Evolutionary conservation across 2,888 invertebrate genomes (phyloP).

Genomic region (Metalampra italica): DNA sequence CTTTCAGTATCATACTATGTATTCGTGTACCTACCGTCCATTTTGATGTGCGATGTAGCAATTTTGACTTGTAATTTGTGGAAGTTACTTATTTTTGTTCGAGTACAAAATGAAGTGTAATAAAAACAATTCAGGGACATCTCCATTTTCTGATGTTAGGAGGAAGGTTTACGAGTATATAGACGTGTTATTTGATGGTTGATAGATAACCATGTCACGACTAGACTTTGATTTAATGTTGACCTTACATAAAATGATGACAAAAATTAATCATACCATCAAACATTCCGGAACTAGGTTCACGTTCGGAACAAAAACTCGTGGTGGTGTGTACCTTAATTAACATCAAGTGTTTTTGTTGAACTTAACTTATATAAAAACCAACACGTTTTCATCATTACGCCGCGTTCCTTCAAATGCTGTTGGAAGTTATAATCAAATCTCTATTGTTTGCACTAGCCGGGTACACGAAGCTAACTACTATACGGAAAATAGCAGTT

Average conservation of each 20-base stretch:
- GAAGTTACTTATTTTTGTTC: no score
- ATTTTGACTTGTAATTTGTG: not conserved
- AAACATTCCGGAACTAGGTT: not conserved
- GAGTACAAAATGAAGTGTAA: not conserved
- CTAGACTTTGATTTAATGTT: not conserved
- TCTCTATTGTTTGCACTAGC: slow-evolving; percentile 29
- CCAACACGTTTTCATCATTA: not conserved
- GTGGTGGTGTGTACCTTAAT: not conserved
- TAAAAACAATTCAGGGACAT: not conserved
- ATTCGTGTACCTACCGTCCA: slow-evolving; percentile 15
- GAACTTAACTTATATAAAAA: not conserved
- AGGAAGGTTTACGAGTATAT: not conserved
- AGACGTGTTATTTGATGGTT: not conserved
- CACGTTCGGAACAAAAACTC: not conserved
- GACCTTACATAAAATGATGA: not conserved
- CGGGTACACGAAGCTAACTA: slow-evolving; percentile 27
- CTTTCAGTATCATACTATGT: slow-evolving; percentile 31
- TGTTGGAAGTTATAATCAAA: not conserved
- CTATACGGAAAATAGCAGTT: slow-evolving; percentile 35
- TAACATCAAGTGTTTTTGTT: not conserved
- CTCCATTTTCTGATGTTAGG: not conserved
- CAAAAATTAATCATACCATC: not conserved
- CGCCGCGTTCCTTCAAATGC: not conserved
- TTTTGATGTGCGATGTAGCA: not conserved
- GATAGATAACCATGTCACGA: not conserved